A percentile compares a stretch with the other conserved stretches of the same genome.
Conservation (phyloP, 2,113 vertebrate species). For the Neodon shergylaensis region DNA sequence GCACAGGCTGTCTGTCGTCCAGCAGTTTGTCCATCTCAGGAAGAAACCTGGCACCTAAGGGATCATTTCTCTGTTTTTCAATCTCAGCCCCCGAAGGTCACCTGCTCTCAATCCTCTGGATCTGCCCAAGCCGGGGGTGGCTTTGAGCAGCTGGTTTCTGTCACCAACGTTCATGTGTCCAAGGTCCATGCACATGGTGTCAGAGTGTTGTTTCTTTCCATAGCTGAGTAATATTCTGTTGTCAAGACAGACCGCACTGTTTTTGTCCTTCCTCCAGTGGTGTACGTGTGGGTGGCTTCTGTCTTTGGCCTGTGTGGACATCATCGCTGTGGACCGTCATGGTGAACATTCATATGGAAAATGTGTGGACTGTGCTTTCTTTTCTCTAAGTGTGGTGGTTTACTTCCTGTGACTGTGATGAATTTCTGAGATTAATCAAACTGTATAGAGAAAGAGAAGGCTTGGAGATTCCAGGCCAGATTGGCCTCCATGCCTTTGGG, state of each 20-base stretch:
- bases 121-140: accelerated
- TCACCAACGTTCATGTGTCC: too few relatives aligned
- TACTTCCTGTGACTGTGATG: background rate
- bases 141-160: background rate
- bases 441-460: background rate
- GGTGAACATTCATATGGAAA: background rate
- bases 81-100: background rate
- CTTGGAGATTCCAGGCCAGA: background rate
- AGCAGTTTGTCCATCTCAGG: background rate
- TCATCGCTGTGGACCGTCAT: background rate
- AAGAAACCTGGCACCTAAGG: background rate
- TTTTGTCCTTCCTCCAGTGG: accelerated
- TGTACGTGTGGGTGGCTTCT: accelerated
- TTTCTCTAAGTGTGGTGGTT: background rate
- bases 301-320: accelerated
- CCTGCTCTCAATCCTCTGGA: background rate
- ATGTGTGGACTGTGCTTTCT: background rate
- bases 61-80: accelerated
- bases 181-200: accelerated
- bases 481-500: background rate
- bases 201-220: background rate
- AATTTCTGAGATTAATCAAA: background rate
- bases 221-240: background rate
- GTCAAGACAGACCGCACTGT: accelerated
- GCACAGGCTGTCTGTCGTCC: background rate